phyloP scores from a whole-genome alignment of 1,140 invertebrate species.

The Tetramorium alpestre region DNA sequence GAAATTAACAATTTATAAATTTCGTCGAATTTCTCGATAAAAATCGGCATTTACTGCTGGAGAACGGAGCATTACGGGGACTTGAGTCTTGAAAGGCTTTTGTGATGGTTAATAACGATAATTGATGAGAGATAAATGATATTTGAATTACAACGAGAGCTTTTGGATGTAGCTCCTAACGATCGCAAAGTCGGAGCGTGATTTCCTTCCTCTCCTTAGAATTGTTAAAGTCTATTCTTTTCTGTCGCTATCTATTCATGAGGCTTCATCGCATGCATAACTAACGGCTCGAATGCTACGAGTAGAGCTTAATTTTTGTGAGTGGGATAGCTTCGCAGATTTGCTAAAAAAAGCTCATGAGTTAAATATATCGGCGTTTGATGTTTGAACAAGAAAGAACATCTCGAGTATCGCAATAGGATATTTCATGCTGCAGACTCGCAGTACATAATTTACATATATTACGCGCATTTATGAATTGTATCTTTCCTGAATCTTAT shows the following conservation, averaged over 20 bases:
- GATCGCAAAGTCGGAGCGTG: neutral
- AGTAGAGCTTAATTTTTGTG: neutral
- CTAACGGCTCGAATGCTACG: neutral
- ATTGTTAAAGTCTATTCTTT: neutral
- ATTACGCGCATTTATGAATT: neutral
- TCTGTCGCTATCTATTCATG: neutral
- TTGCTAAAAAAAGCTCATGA: neutral
- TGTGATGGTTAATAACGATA: neutral
- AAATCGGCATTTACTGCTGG: neutral
- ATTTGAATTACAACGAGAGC: neutral
- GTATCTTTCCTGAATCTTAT: neutral
- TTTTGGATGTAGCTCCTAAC: neutral
- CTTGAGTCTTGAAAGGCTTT: neutral
- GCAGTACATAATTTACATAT: neutral
- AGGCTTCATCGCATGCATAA: conserved; percentile 1
- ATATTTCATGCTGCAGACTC: neutral
- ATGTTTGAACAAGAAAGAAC: neutral
- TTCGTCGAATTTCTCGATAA: neutral
- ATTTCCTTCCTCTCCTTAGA: neutral
- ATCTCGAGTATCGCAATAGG: neutral
- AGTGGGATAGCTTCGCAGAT: neutral
- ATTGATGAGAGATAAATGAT: neutral
- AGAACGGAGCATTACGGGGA: neutral
- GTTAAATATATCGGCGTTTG: neutral
- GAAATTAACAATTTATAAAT: too few species aligned